These are phyloP conservation scores for Hirtodrosophila duncani DNA, from an alignment of 2,888 invertebrate species.

Conservation along the genomic window DNA sequence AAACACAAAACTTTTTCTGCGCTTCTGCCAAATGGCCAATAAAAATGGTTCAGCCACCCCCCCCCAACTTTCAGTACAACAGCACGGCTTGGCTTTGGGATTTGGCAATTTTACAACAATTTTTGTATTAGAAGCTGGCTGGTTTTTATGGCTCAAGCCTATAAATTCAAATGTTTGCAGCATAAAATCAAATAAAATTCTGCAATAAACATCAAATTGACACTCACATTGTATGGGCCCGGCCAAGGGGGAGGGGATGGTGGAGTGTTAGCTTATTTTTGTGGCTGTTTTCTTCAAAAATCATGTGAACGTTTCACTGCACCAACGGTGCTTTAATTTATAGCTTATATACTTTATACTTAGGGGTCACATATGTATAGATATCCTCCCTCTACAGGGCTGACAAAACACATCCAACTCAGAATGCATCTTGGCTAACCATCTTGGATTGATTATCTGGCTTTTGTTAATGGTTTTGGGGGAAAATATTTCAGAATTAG, in stretches of 20 bases:
- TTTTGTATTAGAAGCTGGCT: constrained; percentile 49
- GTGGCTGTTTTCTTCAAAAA: too few relatives aligned
- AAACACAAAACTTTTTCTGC: constrained; percentile 41
- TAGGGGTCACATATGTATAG: too few relatives aligned
- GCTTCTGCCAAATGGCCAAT: constrained; percentile 60
- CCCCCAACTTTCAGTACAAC: background rate
- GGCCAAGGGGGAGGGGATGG: constrained; percentile 9
- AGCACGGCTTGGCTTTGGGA: background rate
- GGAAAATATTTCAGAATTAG: too few relatives aligned
- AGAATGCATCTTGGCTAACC: too few relatives aligned
- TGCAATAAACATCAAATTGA: constrained; percentile 68
- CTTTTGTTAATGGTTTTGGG: too few relatives aligned
- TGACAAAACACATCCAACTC: too few relatives aligned
- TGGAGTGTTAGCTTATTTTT: constrained; percentile 11
- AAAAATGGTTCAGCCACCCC: constrained; percentile 41
- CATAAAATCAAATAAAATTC: constrained; percentile 67
- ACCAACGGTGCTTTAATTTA: too few relatives aligned
- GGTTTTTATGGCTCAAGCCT: constrained; percentile 51
- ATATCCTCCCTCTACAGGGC: too few relatives aligned
- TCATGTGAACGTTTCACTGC: too few relatives aligned
- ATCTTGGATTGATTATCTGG: too few relatives aligned
- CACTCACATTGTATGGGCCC: constrained; percentile 52
- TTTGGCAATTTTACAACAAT: constrained; percentile 60
- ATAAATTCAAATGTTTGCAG: constrained; percentile 60
- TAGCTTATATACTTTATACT: constrained; percentile 5